phyloP scores from a whole-genome alignment of 2,113 vertebrate genomes.

The Candoia aspera region DNA sequence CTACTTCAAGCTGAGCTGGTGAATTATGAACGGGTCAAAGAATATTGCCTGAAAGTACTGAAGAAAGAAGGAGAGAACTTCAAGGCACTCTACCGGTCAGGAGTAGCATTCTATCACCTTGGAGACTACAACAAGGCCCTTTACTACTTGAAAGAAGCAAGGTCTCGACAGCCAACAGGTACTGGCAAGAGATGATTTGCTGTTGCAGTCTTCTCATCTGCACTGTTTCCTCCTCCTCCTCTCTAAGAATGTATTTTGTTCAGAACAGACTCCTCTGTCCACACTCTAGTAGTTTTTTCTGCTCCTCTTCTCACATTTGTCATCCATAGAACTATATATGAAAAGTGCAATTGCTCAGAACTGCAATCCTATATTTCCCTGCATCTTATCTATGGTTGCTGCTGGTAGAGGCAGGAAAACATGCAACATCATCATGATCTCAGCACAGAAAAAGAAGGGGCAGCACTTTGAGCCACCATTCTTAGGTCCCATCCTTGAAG shows the following conservation, averaged over 20 bases:
- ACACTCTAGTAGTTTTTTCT: background rate
- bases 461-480: background rate
- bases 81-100: slow-evolving; percentile 96
- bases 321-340: background rate
- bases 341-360: background rate
- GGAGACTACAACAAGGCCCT: slow-evolving; percentile 97
- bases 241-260: background rate
- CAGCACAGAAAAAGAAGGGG: background rate
- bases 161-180: slow-evolving; percentile 95
- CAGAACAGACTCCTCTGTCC: background rate
- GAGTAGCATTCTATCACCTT: slow-evolving; percentile 97
- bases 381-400: background rate
- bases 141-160: slow-evolving; percentile 96
- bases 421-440: no score
- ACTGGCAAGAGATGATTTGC: background rate
- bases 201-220: background rate
- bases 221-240: background rate
- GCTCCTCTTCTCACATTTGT: background rate
- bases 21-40: slow-evolving; percentile 97
- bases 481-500: background rate
- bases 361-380: background rate
- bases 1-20: slow-evolving; percentile 98
- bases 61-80: slow-evolving; percentile 97
- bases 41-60: slow-evolving; percentile 97
- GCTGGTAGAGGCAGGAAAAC: background rate